These are phyloP conservation scores for Sebastolobus altivelis DNA, from an alignment of 2,797 vertebrate species.

Conservation along the genomic window DNA sequence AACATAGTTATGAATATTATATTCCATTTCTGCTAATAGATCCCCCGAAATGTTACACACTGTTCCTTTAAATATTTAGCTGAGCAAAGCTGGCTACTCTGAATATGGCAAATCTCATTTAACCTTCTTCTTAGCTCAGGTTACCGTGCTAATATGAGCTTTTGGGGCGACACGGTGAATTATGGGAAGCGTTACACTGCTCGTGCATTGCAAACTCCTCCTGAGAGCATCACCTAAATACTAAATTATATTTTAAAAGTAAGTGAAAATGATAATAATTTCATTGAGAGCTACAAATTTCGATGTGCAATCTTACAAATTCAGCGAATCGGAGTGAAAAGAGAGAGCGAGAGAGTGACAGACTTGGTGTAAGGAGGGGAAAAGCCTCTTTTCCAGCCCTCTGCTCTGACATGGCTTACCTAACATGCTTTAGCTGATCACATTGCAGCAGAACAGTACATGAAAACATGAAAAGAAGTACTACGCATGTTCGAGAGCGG, in stretches of 20 bases:
- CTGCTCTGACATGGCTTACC: slow-evolving; percentile 54
- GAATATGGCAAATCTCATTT: not conserved
- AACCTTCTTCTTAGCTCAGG: not conserved
- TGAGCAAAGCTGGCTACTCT: not conserved
- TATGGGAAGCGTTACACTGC: not conserved
- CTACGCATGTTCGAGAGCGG: slow-evolving; percentile 1
- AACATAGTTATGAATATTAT: too few species aligned
- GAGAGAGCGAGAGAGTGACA: slow-evolving; percentile 10
- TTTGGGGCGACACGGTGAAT: not conserved
- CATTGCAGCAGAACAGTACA: slow-evolving; percentile 60
- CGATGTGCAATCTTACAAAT: slow-evolving; percentile 6
- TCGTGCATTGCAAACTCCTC: not conserved
- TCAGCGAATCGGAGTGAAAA: slow-evolving; percentile 2
- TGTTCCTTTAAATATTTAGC: not conserved
- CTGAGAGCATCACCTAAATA: not conserved
- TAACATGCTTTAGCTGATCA: slow-evolving; percentile 66
- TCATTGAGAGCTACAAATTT: not conserved
- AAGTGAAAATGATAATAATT: not conserved
- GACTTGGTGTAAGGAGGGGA: slow-evolving; percentile 26
- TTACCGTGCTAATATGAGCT: not conserved
- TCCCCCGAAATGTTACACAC: too few species aligned
- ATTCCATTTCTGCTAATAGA: too few species aligned
- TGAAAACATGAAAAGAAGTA: slow-evolving; percentile 41
- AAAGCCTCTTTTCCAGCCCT: slow-evolving; percentile 55
- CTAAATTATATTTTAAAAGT: not conserved